Conservation (phyloP, 64 coral and sea anemone species). For the Cladopsammia gracilis region DNA sequence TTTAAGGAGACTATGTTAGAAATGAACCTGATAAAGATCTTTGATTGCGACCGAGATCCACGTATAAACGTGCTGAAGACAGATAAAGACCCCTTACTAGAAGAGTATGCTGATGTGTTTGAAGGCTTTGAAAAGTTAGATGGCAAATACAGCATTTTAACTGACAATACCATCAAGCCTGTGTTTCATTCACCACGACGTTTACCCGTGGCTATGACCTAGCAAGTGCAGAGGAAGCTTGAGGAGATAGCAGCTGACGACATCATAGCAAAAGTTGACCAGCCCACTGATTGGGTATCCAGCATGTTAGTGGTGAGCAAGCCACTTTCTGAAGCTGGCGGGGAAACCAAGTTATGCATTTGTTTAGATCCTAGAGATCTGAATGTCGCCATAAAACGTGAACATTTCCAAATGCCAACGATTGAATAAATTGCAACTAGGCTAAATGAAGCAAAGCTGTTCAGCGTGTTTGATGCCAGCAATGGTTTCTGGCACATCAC, state of each 20-base stretch:
- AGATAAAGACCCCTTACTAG: too few relatives aligned
- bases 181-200: constrained; percentile 28
- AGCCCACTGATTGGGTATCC: constrained; percentile 10
- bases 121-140: too few relatives aligned
- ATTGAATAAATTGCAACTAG: constrained; percentile 28
- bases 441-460: constrained; percentile 17
- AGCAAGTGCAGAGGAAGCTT: not conserved
- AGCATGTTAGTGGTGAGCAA: constrained; percentile 11
- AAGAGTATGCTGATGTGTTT: too few relatives aligned
- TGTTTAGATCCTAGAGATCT: constrained; percentile 48
- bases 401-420: constrained; percentile 43
- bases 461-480: constrained; percentile 28
- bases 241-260: not conserved
- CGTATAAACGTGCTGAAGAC: too few relatives aligned
- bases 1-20: too few relatives aligned
- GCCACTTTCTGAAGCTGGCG: not conserved
- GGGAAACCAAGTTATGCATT: not conserved
- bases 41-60: too few relatives aligned
- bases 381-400: constrained; percentile 49
- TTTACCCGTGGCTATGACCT: constrained; percentile 48
- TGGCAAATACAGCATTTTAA: constrained; percentile 35
- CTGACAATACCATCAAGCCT: constrained; percentile 23
- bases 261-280: not conserved
- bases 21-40: too few relatives aligned
- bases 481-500: constrained; percentile 27